phyloP scores from a whole-genome alignment of 2,797 vertebrate species.

The Coracias cyanogaster region DNA sequence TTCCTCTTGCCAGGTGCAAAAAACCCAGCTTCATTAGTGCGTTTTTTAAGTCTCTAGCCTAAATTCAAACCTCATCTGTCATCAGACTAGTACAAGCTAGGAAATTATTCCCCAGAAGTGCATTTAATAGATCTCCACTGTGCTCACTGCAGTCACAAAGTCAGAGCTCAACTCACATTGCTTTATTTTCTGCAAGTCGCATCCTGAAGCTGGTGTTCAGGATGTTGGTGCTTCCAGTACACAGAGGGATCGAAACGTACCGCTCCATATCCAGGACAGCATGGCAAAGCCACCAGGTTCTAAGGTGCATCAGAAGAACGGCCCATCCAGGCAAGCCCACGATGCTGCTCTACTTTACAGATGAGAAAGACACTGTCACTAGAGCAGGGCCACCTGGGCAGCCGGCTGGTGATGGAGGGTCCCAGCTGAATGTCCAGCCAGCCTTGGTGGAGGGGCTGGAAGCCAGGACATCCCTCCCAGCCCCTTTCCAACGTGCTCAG shows the following conservation, averaged over 20 bases:
- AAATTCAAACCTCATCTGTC: neutral
- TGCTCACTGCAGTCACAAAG: neutral
- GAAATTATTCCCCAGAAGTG: neutral
- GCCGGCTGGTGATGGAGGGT: rapidly evolving
- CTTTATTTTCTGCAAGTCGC: neutral
- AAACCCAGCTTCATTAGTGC: neutral
- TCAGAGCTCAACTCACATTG: neutral
- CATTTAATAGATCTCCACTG: neutral
- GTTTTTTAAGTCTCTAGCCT: neutral
- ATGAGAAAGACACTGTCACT: neutral
- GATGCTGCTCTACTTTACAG: neutral
- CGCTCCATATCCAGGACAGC: neutral
- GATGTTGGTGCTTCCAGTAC: neutral
- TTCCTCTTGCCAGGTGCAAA: neutral
- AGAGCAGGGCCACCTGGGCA: rapidly evolving
- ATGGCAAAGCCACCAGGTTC: neutral
- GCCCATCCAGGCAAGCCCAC: neutral
- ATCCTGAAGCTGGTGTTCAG: neutral
- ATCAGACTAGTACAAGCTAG: neutral
- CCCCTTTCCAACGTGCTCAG: neutral
- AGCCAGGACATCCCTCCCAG: neutral
- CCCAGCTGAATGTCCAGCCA: neutral
- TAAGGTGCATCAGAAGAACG: neutral
- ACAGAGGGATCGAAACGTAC: neutral
- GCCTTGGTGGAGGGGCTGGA: neutral